Percentiles rank a stretch among this genome's conserved stretches.
phyloP scores from a whole-genome alignment of 1,140 invertebrate genomes.

The Panulirus ornatus region DNA sequence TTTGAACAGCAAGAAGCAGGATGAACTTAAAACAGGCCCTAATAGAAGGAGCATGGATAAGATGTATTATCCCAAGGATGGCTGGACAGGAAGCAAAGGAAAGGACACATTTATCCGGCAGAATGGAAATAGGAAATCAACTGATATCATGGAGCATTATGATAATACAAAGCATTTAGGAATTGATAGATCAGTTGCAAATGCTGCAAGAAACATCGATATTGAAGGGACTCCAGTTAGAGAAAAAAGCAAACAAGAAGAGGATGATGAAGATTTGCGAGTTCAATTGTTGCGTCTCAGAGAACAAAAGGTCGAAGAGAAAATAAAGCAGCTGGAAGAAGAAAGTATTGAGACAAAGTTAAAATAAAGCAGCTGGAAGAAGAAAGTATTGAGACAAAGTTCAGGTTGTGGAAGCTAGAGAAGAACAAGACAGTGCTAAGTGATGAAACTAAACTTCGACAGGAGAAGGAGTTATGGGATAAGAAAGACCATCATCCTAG shows the following conservation, averaged over 20 bases:
- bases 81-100: background rate
- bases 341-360: constrained; percentile 61
- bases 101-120: background rate
- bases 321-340: constrained; percentile 48
- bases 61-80: background rate
- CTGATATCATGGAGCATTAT: background rate
- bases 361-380: constrained; percentile 49
- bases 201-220: background rate
- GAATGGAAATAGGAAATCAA: background rate
- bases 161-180: background rate
- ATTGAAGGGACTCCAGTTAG: background rate
- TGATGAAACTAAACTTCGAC: background rate
- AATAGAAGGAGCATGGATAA: background rate
- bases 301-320: constrained; percentile 58
- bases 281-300: constrained; percentile 51
- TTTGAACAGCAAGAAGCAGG: background rate
- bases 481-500: background rate
- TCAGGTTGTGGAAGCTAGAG: constrained; percentile 36
- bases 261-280: constrained; percentile 48
- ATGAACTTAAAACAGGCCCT: background rate
- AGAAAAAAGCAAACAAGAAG: constrained; percentile 18
- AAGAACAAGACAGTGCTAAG: background rate
- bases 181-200: background rate
- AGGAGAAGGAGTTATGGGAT: background rate
- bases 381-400: constrained; percentile 61